These are phyloP conservation scores for Microdon myrmicae DNA, from an alignment of 2,888 invertebrate genomes.

Conservation along the genomic window DNA sequence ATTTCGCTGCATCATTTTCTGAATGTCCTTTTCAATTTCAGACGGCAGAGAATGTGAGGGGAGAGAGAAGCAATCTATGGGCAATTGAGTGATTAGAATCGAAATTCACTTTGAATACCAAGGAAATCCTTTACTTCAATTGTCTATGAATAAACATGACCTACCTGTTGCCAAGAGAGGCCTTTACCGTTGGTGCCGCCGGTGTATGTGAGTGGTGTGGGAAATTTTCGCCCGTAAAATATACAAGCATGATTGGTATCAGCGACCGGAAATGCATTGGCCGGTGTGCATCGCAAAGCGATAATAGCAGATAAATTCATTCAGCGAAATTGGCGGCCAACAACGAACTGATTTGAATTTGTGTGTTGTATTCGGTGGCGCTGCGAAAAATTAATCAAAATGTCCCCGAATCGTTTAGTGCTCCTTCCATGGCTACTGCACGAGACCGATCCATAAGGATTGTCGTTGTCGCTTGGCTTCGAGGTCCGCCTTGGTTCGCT, in stretches of 20 bases:
- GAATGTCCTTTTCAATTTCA: conserved; percentile 52
- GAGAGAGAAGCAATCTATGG: conserved; percentile 10
- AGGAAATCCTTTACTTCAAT: conserved; percentile 24
- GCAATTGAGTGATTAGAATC: conserved; percentile 43
- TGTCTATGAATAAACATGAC: conserved; percentile 11
- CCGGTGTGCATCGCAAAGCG: conserved; percentile 46
- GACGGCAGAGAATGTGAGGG: too few relatives aligned
- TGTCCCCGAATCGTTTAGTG: conserved; percentile 42
- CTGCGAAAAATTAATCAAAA: conserved; percentile 53
- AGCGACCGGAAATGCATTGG: too few relatives aligned
- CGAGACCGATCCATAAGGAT: conserved; percentile 24
- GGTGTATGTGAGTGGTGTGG: conserved; percentile 28
- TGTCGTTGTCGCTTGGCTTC: conserved; percentile 12
- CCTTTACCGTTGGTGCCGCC: conserved; percentile 30
- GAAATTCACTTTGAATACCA: conserved; percentile 7
- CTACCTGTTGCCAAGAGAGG: conserved; percentile 25
- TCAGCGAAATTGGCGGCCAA: conserved; percentile 28
- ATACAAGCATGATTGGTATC: conserved; percentile 30
- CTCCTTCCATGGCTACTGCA: neutral
- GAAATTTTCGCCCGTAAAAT: conserved; percentile 16
- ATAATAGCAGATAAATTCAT: conserved; percentile 38
- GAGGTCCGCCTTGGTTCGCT: conserved; percentile 27
- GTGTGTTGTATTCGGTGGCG: conserved; percentile 52
- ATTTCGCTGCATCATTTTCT: conserved; percentile 32
- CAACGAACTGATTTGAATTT: conserved; percentile 39